Base-by-base conservation (phyloP, 2,888 invertebrate species). In the Allolobophora icterica region DNA sequence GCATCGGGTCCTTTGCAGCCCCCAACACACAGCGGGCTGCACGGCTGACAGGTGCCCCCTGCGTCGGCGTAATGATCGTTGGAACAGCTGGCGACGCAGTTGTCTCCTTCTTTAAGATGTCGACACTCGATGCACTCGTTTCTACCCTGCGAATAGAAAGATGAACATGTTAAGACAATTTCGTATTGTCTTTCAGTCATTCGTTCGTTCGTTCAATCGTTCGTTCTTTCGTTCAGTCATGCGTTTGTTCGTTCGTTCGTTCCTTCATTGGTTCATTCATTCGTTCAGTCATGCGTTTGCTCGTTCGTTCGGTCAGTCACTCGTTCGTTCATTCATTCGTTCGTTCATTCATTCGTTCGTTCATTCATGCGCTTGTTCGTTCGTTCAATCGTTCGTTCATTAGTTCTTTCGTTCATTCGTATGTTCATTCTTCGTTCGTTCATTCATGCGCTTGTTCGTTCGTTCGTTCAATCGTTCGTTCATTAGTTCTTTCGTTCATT, bases 21-120 rank as follows among this genome's bases (percentile, higher is more conserved):
- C 2, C 34, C 35, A 34, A 97, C 96, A 95, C 99, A 99, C 94
- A 97, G 97, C 24, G 96, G 95, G 94, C 98, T 98, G 94, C 99
- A 99, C 3, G 96, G 96, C 93, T 96, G 96, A 94, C 99, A 99
- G 83, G 97, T 96, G 92, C 97, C 96, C 92, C 96, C 96, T 15
- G 93, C 92, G 92, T 94, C 94, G 71, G 97, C 96, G 95, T 97
- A 99, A 96, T 98, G 98, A 38, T 84, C 34, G 58, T 38, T 33
- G 58, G 92, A 91, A 87, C 92, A 92, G 17, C 13, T 34, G 52
- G 15, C n/a, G 13, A 92, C 91, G 52, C 92, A 92, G 92, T 90
- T 91, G 3, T 91, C 90, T 35, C 92, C 92, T 42, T 92, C 92
- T n/a, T 91, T 90, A 42, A 90, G 52, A 84, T 91, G 33, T 58